Percentiles rank a stretch among this genome's conserved stretches.
Conservation (phyloP, 35 echinoderm and acorn worm genomes). For the Apostichopus parvimensis region DNA sequence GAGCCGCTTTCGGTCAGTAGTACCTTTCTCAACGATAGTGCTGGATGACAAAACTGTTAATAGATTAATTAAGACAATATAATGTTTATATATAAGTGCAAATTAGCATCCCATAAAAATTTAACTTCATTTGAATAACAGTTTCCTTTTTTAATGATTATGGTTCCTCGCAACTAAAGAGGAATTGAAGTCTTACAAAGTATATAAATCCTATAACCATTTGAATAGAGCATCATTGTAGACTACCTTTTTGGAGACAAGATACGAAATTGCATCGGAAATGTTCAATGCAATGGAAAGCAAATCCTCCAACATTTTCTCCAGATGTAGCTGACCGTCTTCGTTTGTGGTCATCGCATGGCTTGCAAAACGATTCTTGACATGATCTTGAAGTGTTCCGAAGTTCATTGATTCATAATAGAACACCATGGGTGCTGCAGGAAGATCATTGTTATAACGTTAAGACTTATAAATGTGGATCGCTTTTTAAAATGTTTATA, state of each 20-base stretch:
- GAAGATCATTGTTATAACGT: no score
- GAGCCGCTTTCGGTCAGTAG: not conserved
- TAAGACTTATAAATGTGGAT: no score
- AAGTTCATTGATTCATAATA: conserved; percentile 4
- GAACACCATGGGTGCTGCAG: not conserved
- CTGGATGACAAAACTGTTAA: conserved; percentile 1
- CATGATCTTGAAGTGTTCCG: not conserved
- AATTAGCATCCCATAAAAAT: no score
- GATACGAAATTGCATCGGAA: not conserved
- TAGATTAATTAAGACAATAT: not conserved
- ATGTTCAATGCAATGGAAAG: not conserved
- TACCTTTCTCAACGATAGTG: conserved; percentile 9
- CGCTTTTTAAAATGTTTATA: no score
- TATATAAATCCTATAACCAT: not conserved
- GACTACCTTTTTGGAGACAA: conserved; percentile 12
- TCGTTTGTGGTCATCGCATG: no score
- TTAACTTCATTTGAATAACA: no score
- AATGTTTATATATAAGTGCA: not conserved
- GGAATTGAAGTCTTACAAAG: not conserved
- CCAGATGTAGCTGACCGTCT: not conserved
- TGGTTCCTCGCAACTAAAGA: no score
- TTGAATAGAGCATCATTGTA: not conserved
- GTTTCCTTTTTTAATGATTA: no score
- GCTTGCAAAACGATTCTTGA: not conserved
- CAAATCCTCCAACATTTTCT: not conserved